Conservation (phyloP, 2,888 invertebrate species). For the Aporophyla nigra region DNA sequence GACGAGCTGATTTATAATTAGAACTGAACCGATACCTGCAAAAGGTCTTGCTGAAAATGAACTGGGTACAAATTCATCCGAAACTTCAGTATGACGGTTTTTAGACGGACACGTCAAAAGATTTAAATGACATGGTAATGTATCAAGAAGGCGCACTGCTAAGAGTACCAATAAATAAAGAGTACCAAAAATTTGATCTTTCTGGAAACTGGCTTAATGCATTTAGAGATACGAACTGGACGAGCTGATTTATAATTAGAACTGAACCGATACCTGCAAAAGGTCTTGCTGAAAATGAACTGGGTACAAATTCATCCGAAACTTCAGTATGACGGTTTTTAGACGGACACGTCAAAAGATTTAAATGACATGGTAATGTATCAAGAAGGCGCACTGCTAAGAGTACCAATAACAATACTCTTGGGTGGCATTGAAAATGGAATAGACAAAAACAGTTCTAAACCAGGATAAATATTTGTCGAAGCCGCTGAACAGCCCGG, state of each 20-base stretch:
- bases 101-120: not conserved
- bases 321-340: not conserved
- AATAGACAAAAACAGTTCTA: slow-evolving; percentile 14
- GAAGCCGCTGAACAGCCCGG: slow-evolving; percentile 1
- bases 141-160: slow-evolving; percentile 1
- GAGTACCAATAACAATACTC: not conserved
- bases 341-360: not conserved
- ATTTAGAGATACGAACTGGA: not conserved
- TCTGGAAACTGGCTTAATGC: not conserved
- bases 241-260: slow-evolving; percentile 9
- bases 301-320: not conserved
- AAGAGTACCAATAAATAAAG: too few species aligned
- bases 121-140: not conserved
- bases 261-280: not conserved
- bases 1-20: slow-evolving; percentile 7
- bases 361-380: not conserved
- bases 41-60: slow-evolving; percentile 1
- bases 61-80: not conserved
- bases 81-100: not conserved
- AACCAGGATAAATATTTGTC: slow-evolving; percentile 53
- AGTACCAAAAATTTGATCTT: too few species aligned
- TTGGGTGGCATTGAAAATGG: slow-evolving; percentile 13
- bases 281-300: slow-evolving; percentile 1
- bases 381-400: not conserved
- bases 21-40: not conserved